Evolutionary conservation across 2,888 invertebrate genomes (phyloP).

Genomic region (Leucania comma): DNA sequence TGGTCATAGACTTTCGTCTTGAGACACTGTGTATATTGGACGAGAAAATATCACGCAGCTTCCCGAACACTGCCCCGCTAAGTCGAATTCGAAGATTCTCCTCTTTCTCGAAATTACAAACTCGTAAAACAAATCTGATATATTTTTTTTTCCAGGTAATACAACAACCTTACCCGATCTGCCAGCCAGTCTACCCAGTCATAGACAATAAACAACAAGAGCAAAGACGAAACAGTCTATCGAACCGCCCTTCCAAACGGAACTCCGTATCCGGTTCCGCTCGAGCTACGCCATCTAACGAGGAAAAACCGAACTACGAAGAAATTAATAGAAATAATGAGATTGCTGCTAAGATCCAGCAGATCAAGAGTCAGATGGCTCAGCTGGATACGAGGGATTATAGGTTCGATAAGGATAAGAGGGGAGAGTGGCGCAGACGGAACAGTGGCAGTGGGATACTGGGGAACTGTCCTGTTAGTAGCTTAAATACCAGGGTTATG

Average conservation of each 20-base stretch:
- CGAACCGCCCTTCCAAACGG: conserved; percentile 63
- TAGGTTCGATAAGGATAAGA: conserved; percentile 48
- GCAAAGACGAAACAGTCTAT: conserved; percentile 55
- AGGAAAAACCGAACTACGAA: conserved; percentile 67
- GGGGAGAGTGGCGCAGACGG: conserved; percentile 69
- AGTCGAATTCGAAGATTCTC: no score
- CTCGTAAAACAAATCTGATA: no score
- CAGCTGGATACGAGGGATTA: conserved; percentile 70
- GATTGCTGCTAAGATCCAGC: conserved; percentile 80
- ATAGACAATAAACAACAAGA: conserved; percentile 63
- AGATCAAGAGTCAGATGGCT: conserved; percentile 83
- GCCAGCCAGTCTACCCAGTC: conserved; percentile 76
- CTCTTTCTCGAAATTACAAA: no score
- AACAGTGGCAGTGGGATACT: conserved; percentile 81
- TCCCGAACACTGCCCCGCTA: no score
- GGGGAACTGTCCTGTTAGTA: conserved; percentile 77
- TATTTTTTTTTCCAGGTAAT: conserved; percentile 74
- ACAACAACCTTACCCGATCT: conserved; percentile 79
- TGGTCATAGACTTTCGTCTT: no score
- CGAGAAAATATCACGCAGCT: no score
- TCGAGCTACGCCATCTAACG: conserved; percentile 71
- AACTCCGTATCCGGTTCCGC: conserved; percentile 67
- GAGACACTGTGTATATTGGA: no score
- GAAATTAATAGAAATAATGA: conserved; percentile 64
- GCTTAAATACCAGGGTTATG: conserved; percentile 66